Evolutionary conservation across 2,888 invertebrate genomes (phyloP), one percentile per base, ranked within the genome.

Genomic region (Stomorhina lunata): DNA sequence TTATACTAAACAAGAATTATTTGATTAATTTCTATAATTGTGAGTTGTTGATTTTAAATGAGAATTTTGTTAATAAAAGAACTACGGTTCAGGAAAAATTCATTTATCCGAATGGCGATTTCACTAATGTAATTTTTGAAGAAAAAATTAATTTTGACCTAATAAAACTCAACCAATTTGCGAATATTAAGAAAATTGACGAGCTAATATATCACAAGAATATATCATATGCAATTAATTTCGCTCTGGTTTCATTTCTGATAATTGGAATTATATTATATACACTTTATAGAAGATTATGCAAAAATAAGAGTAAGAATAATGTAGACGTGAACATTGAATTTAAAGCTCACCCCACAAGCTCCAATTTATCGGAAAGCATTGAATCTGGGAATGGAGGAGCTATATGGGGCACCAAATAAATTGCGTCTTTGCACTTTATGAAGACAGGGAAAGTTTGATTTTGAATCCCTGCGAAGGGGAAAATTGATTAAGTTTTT

Each of bases 1-100:
- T 57, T 25, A 29, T 57, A 15, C 3, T 40, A 27, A 71, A 43
- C 12, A 40, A 43, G 17, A 71, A 71, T 55, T 50, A 71, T 29
- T 17, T 71, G 4, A 71, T 71, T n/a, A 71, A 55, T 27, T 71
- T 71, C 25, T 29, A 27, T 29, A 40, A 57, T 45, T 57, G 40
- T 40, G n/a, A 43, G 17, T 25, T 37, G 27, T 12, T 15, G 17
- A 45, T 55, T 9, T 25, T 69, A 45, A 48, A 66, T 15, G 3
- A 29, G 50, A 50, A 15, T 5, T 22, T 17, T 45, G 7, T 2
- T n/a, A n/a, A n/a, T n/a, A n/a, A n/a, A n/a, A n/a, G n/a, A n/a
- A n/a, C n/a, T n/a, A n/a, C n/a, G n/a, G n/a, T n/a, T n/a, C n/a
- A n/a, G n/a, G n/a, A 45, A 45, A 45, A 7, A 50, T 34, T 34